phyloP scores from a whole-genome alignment of 2,113 vertebrate genomes.

The Lates calcarifer region DNA sequence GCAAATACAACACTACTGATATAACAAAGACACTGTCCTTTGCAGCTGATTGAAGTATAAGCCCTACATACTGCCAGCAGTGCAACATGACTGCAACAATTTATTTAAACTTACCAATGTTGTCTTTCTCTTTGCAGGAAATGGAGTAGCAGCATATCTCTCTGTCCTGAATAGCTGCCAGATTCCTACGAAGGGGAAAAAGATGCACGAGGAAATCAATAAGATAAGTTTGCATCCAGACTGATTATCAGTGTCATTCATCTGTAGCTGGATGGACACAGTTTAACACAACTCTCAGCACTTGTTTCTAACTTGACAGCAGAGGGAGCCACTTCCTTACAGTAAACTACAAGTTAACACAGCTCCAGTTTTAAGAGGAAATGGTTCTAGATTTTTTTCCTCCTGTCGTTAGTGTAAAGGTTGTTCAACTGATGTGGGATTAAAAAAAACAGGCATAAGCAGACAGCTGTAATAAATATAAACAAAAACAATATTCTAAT shows the following conservation, averaged over 20 bases:
- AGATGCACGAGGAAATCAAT: neutral
- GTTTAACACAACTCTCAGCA: neutral
- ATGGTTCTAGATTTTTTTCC: neutral
- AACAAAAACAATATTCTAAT: neutral
- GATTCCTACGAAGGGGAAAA: slow-evolving; percentile 80
- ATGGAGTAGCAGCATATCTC: slow-evolving; percentile 90
- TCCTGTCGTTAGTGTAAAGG: neutral
- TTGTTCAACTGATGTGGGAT: neutral
- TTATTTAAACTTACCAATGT: slow-evolving; percentile 83
- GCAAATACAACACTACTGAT: too few relatives aligned
- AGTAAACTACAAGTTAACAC: neutral
- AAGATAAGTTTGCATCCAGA: neutral
- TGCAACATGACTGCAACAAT: too few relatives aligned
- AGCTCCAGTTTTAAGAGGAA: neutral
- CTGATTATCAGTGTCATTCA: neutral
- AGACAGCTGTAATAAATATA: neutral
- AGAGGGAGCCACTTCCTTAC: slow-evolving; percentile 47
- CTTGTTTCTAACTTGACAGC: slow-evolving; percentile 16
- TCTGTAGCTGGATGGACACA: neutral
- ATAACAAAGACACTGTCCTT: too few relatives aligned
- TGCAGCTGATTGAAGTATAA: too few relatives aligned
- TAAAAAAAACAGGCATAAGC: neutral
- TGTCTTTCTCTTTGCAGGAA: slow-evolving; percentile 92
- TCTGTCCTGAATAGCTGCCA: slow-evolving; percentile 89
- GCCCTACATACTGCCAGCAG: too few relatives aligned